Conservation (phyloP, 2,888 invertebrate genomes). For the Hedychridium roseum region DNA sequence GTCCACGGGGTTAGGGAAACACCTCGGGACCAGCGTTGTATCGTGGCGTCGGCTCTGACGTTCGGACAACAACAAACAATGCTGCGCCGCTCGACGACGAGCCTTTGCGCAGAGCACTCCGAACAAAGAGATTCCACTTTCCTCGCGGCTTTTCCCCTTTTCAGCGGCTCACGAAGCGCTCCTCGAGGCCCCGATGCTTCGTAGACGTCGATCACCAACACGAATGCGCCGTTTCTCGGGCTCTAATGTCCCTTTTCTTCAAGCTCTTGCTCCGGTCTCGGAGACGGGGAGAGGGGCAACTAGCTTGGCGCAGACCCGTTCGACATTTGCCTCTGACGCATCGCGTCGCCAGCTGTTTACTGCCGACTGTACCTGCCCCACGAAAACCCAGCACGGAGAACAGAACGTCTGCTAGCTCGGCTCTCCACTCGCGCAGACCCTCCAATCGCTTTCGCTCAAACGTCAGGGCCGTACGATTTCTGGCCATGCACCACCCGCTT, state of each 20-base stretch:
- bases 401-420: conserved; percentile 36
- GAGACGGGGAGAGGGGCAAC: conserved; percentile 26
- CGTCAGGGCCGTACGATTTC: too few relatives aligned
- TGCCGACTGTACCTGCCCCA: conserved; percentile 32
- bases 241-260: neutral
- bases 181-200: conserved; percentile 4
- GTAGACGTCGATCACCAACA: neutral
- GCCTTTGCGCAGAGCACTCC: conserved; percentile 47
- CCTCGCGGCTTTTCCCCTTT: conserved; percentile 25
- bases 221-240: neutral
- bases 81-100: conserved; percentile 52
- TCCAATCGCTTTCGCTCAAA: conserved; percentile 27
- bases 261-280: conserved; percentile 24
- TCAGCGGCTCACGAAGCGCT: neutral
- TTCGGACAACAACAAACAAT: conserved; percentile 48
- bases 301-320: conserved; percentile 39
- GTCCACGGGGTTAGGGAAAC: conserved; percentile 2
- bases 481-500: too few relatives aligned
- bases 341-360: conserved; percentile 60
- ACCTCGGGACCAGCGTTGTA: conserved; percentile 11
- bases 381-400: conserved; percentile 37
- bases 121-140: conserved; percentile 53
- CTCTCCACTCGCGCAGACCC: conserved; percentile 20
- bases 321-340: conserved; percentile 52
- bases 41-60: neutral